Evolutionary conservation across 2,888 invertebrate species (phyloP).

Genomic region (Ariolimax columbianus): DNA sequence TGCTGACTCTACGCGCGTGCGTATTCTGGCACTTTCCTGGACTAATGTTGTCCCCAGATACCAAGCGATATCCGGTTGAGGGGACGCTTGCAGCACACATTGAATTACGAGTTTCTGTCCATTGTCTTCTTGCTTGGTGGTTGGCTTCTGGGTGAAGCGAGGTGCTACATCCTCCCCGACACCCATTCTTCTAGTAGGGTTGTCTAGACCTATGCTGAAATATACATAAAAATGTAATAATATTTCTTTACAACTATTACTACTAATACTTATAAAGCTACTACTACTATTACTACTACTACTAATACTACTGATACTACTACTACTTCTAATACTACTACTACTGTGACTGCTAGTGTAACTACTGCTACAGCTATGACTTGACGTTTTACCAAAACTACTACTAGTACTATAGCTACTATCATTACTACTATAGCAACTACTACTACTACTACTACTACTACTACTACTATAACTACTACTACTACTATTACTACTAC

Average conservation of each 20-base stretch:
- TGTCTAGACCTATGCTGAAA: not conserved
- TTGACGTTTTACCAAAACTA: not conserved
- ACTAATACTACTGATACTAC: too few species aligned
- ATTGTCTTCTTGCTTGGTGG: slow-evolving; percentile 97
- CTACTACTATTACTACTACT: not conserved
- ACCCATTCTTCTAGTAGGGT: slow-evolving; percentile 61
- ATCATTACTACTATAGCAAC: too few species aligned
- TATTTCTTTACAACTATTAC: not conserved
- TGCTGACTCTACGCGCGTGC: slow-evolving; percentile 87
- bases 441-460: not conserved
- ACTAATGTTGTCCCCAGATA: slow-evolving; percentile 85
- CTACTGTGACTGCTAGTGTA: too few species aligned
- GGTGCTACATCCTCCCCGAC: slow-evolving; percentile 84
- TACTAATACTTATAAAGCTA: not conserved
- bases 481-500: not conserved
- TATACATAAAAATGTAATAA: not conserved
- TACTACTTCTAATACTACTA: too few species aligned
- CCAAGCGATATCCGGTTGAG: slow-evolving; percentile 95
- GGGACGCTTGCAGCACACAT: slow-evolving; percentile 97
- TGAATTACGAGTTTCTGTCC: slow-evolving; percentile 96
- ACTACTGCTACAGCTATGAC: not conserved
- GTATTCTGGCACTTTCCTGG: slow-evolving; percentile 89
- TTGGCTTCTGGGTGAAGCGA: slow-evolving; percentile 97
- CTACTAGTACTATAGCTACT: not conserved
- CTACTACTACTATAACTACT: not conserved